Evolutionary conservation across 2,113 vertebrate species (phyloP), one percentile per base, ranked within the genome.

Genomic region (Pavo muticus): DNA sequence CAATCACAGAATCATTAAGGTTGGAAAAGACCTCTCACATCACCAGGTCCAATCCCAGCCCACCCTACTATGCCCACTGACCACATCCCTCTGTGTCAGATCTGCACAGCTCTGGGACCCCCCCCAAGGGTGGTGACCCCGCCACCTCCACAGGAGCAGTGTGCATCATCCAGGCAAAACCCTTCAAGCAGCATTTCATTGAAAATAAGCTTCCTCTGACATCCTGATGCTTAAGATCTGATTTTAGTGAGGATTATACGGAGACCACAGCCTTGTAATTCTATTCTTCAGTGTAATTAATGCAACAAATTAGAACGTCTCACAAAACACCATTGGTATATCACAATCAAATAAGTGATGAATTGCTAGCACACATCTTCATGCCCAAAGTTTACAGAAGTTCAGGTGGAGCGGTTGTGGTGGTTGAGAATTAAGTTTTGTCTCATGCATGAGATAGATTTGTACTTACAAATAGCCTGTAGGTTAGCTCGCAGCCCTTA

Each of bases 401-500:
- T 80, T 84, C 90, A 60, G 20, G 80, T 59, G 73, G 86, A 88
- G 95, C 0, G 14, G 86, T 95, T 96, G 37, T 2, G 78, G 92
- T 72, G 95, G 92, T 92, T 96, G 88, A 91, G 69, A 93, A 88
- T 87, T 74, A 81, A 93, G 88, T 87, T 96, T 90, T 87, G 73
- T 84, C 52, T 87, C 40, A 1, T 69, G 20, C 57, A 93, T 0
- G 0, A 88, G 88, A 92, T 92, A 90, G 52, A 57, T 65, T 91
- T 91, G 47, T 88, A 10, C 88, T 60, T 92, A 70, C 95, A 96
- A 96, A 96, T 88, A 94, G 95, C 94, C 95, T 50, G 70, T 94
- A 95, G 96, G 76, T 92, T 95, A 75, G 91, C 94, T 92, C 47
- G 37, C 35, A 64, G 95, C 91, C 73, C 88, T 47, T 67, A 82